phyloP scores from a whole-genome alignment of 1,140 invertebrate genomes.

The Proales similis region DNA sequence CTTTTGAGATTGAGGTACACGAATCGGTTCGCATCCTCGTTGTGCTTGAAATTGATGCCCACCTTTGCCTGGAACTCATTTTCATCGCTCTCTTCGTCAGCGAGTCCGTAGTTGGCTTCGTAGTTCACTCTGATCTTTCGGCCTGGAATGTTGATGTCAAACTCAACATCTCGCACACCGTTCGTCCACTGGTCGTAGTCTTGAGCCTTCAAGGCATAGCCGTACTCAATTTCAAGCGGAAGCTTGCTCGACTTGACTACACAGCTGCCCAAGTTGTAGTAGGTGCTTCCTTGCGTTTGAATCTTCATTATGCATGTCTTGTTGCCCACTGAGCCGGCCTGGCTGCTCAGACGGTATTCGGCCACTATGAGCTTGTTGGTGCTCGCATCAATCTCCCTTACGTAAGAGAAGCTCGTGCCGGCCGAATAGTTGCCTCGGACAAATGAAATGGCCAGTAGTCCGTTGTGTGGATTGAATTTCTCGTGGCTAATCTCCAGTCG shows the following conservation, averaged over 20 bases:
- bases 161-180: slow-evolving; percentile 22
- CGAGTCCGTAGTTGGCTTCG: background rate
- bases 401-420: background rate
- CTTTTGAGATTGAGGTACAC: background rate
- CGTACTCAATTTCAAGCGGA: slow-evolving; percentile 25
- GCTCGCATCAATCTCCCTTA: slow-evolving; percentile 2
- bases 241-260: slow-evolving; percentile 19
- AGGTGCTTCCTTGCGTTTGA: slow-evolving; percentile 11
- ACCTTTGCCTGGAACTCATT: slow-evolving; percentile 11
- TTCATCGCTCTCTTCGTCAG: slow-evolving; percentile 16
- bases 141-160: background rate
- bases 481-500: too few relatives aligned
- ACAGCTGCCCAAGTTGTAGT: slow-evolving; percentile 21
- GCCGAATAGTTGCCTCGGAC: too few relatives aligned
- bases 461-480: too few relatives aligned
- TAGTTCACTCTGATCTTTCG: slow-evolving; percentile 27
- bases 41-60: slow-evolving; percentile 3
- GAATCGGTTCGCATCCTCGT: background rate
- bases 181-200: background rate
- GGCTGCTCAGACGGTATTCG: slow-evolving; percentile 5
- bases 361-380: slow-evolving; percentile 2
- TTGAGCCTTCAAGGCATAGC: slow-evolving; percentile 15
- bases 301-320: slow-evolving; percentile 31
- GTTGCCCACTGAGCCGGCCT: background rate
- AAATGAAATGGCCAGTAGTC: too few relatives aligned